phyloP scores from a whole-genome alignment of 2,113 vertebrate genomes.

The Phalacrocorax pelagicus region DNA sequence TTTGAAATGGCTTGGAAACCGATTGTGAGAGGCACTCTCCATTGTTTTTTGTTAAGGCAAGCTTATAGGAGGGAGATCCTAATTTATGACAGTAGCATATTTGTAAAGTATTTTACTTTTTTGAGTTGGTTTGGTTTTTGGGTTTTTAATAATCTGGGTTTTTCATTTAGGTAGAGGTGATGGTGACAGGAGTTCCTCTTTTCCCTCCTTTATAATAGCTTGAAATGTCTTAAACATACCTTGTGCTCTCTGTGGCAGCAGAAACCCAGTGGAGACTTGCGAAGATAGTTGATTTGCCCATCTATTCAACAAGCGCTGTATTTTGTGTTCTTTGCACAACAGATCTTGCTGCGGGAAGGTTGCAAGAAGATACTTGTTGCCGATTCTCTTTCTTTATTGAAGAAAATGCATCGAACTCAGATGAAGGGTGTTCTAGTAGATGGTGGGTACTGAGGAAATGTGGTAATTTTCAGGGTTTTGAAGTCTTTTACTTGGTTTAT shows the following conservation, averaged over 20 bases:
- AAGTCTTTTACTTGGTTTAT: neutral
- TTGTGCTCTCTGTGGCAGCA: neutral
- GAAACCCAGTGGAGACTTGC: neutral
- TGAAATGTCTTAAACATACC: neutral
- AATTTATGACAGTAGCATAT: neutral
- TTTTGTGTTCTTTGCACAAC: neutral
- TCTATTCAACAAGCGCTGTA: fast-evolving
- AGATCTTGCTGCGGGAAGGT: slow-evolving; percentile 95
- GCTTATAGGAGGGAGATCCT: neutral
- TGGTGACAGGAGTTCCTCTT: neutral
- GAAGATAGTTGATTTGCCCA: neutral
- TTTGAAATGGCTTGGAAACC: neutral
- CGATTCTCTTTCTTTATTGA: slow-evolving; percentile 91
- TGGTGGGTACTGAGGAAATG: slow-evolving; percentile 72
- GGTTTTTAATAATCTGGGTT: neutral
- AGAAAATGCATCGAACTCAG: slow-evolving; percentile 97
- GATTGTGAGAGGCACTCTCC: neutral
- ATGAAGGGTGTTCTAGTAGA: slow-evolving; percentile 91
- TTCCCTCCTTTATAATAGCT: neutral
- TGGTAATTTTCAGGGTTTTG: neutral
- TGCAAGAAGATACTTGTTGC: slow-evolving; percentile 99
- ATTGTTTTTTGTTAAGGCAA: neutral
- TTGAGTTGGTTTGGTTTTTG: neutral
- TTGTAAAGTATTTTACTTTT: neutral
- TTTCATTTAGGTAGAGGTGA: neutral